Conservation (phyloP, 2,888 invertebrate genomes). For the Escarpia spicata region DNA sequence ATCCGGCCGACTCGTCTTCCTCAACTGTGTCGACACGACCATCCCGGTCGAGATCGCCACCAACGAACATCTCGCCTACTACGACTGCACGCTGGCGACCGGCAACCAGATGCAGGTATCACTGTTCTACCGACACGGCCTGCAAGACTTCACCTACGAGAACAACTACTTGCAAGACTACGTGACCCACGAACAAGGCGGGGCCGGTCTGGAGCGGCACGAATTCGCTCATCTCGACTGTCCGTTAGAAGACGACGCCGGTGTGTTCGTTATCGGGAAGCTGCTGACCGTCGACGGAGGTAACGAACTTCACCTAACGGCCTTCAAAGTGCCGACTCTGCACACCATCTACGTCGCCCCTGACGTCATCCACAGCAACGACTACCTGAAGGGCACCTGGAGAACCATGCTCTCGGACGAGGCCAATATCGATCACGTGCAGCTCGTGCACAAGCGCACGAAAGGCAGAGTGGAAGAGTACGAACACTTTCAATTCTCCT, state of each 20-base stretch:
- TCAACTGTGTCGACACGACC: constrained; percentile 37
- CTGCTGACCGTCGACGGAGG: constrained; percentile 19
- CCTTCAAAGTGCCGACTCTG: constrained; percentile 33
- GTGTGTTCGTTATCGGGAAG: constrained; percentile 42
- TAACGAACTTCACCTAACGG: constrained; percentile 36
- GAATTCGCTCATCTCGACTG: constrained; percentile 46
- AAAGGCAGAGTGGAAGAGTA: not conserved
- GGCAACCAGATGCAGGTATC: constrained; percentile 38
- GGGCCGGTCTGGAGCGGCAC: constrained; percentile 43
- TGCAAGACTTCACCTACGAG: constrained; percentile 46
- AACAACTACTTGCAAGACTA: constrained; percentile 42
- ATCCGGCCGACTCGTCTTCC: constrained; percentile 41
- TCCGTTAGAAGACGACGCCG: constrained; percentile 41
- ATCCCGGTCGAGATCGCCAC: constrained; percentile 41
- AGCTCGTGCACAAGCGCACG: constrained; percentile 23
- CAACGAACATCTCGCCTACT: constrained; percentile 41
- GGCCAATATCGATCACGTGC: constrained; percentile 44
- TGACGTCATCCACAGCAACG: constrained; percentile 34
- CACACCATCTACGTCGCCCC: constrained; percentile 37
- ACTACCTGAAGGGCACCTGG: constrained; percentile 44
- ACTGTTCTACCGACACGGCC: constrained; percentile 41
- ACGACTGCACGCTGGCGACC: constrained; percentile 42
- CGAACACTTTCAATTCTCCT: constrained; percentile 22
- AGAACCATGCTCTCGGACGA: constrained; percentile 46
- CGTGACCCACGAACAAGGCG: constrained; percentile 36